A percentile compares a stretch with the other conserved stretches of the same genome.
Evolutionary conservation across 2,888 invertebrate genomes (phyloP).

Genomic region (Sinelater perroti): DNA sequence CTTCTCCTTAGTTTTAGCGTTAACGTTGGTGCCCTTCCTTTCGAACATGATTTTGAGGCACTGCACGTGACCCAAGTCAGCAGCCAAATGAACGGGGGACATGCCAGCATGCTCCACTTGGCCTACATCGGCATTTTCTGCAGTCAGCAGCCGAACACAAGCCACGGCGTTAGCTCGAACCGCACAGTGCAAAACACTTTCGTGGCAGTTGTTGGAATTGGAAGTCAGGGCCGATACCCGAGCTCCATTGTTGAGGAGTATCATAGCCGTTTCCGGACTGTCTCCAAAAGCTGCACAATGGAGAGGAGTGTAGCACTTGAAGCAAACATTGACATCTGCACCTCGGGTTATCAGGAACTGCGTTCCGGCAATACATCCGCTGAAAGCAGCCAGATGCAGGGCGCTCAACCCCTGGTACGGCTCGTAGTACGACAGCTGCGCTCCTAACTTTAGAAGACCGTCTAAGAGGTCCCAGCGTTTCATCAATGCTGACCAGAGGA

Average conservation of each 20-base stretch:
- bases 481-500: constrained; percentile 79
- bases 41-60: constrained; percentile 79
- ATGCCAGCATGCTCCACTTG: constrained; percentile 78
- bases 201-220: constrained; percentile 69
- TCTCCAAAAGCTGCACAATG: constrained; percentile 93
- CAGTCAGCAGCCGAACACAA: constrained; percentile 78
- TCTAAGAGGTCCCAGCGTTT: constrained; percentile 74
- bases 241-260: constrained; percentile 78
- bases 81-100: constrained; percentile 82
- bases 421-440: constrained; percentile 75
- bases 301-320: constrained; percentile 80
- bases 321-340: constrained; percentile 73
- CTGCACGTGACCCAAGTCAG: constrained; percentile 80
- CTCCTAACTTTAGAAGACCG: constrained; percentile 71
- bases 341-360: constrained; percentile 74
- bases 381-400: constrained; percentile 80
- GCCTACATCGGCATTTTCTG: constrained; percentile 79
- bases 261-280: constrained; percentile 79
- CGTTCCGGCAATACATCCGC: constrained; percentile 77
- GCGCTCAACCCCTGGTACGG: constrained; percentile 77
- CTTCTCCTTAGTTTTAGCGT: constrained; percentile 76
- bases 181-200: constrained; percentile 84
- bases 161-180: constrained; percentile 85
- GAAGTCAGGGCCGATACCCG: constrained; percentile 72
- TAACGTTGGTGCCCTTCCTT: constrained; percentile 75